These are phyloP conservation scores for Trochalopteron elliotii DNA, from an alignment of 2,113 vertebrate genomes.

Conservation along the genomic window DNA sequence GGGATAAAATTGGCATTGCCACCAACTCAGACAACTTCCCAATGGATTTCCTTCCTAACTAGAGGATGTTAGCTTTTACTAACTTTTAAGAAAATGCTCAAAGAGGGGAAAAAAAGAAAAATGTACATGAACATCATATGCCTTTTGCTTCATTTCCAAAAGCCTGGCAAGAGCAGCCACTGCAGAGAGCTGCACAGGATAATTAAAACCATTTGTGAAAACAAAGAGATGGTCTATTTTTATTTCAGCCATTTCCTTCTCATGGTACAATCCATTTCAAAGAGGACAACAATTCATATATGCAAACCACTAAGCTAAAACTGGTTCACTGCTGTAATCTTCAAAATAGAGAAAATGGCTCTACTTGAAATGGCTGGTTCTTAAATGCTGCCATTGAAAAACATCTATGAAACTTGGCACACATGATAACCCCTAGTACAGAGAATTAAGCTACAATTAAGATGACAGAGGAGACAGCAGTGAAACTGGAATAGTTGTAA, in stretches of 20 bases:
- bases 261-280: slow-evolving; percentile 2
- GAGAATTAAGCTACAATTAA: background rate
- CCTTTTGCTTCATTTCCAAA: background rate
- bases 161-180: background rate
- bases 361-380: background rate
- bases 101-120: background rate
- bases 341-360: background rate
- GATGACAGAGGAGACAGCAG: background rate
- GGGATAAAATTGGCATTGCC: background rate
- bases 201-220: slow-evolving; percentile 51
- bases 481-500: background rate
- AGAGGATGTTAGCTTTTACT: background rate
- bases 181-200: background rate
- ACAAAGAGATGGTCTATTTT: slow-evolving; percentile 53
- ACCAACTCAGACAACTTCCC: background rate
- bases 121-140: background rate
- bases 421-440: background rate
- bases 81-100: background rate
- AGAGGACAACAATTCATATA: slow-evolving; percentile 18
- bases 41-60: background rate
- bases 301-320: slow-evolving; percentile 24
- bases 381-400: background rate
- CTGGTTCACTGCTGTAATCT: background rate
- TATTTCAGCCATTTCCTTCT: slow-evolving; percentile 38
- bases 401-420: background rate